phyloP scores from a whole-genome alignment of 2,113 vertebrate species.

The pig (Sus scrofa) region DNA sequence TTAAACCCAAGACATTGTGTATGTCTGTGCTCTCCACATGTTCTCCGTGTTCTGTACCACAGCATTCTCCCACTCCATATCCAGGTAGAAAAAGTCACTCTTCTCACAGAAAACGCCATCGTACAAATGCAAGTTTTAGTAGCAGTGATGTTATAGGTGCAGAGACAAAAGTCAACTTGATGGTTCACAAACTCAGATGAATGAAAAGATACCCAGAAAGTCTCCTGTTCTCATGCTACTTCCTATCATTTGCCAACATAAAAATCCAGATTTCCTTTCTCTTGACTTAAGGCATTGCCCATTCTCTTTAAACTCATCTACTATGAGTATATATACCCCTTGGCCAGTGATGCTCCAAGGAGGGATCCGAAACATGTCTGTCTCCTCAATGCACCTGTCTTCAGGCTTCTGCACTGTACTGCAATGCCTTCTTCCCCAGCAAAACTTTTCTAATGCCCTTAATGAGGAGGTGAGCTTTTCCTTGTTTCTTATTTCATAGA shows the following conservation, averaged over 20 bases:
- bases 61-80: neutral
- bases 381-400: too few relatives aligned
- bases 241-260: neutral
- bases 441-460: too few relatives aligned
- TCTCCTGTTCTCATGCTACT: neutral
- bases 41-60: neutral
- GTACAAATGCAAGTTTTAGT: neutral
- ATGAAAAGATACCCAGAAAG: neutral
- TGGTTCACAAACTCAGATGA: neutral
- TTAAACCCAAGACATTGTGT: neutral
- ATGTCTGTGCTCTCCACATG: too few relatives aligned
- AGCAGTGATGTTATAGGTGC: neutral
- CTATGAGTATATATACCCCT: neutral
- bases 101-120: neutral
- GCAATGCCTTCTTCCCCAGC: too few relatives aligned
- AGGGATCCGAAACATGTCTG: too few relatives aligned
- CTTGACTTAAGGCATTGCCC: neutral
- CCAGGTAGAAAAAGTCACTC: neutral
- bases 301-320: neutral
- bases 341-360: too few relatives aligned
- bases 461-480: too few relatives aligned
- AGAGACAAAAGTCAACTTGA: neutral
- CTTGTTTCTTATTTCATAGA: too few relatives aligned
- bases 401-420: too few relatives aligned
- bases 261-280: neutral